Base-by-base conservation (phyloP, 2,797 vertebrate species). In the Microchirus variegatus region DNA sequence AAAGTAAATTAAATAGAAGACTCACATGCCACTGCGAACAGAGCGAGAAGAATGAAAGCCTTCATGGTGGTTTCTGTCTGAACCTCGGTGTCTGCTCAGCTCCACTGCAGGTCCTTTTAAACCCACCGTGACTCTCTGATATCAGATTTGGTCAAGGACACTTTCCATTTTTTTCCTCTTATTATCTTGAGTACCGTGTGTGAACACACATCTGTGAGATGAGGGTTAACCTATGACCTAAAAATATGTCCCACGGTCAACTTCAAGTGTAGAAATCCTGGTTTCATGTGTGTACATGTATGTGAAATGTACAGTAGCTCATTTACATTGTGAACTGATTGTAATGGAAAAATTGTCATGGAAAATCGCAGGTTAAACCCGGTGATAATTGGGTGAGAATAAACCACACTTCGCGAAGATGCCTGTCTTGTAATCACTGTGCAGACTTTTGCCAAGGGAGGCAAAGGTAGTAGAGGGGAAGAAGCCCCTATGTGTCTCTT, bases 21-120 rank as follows among this genome's bases (percentile, higher is more conserved):
- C 80, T 83, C 22, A 85, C 75, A 83, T 44, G 81, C 83, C 59
- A 53, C 80, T n/a, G 76, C 63, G 7, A 76, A 73, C 50, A 86
- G 72, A 40, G 75, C 67, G 22, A 89, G 65, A 41, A 86, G 63
- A 77, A 87, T 78, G 51, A 81, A 61, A 64, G 59, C 62, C 81
- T 83, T 83, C 81, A 83, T 83, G 63, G 10, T 73, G 58, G 8
- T 53, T 43, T 36, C 6, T 2, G 62, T 49, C 47, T 46, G 37
- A 53, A 37, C 31, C 64, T 67, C 6, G 0, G 57, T 79, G 73
- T 63, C 54, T 0, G 13, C 36, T 66, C 41, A 43, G n/a, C n/a
- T 42, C 10, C 22, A 18, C 17, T 40, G 19, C 43, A 13, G 51
- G 0, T 3, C 11, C 52, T 41, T 53, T 41, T 53, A 53, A 18